Conservation (phyloP, 2,888 invertebrate genomes). For the Polietes domitor region DNA sequence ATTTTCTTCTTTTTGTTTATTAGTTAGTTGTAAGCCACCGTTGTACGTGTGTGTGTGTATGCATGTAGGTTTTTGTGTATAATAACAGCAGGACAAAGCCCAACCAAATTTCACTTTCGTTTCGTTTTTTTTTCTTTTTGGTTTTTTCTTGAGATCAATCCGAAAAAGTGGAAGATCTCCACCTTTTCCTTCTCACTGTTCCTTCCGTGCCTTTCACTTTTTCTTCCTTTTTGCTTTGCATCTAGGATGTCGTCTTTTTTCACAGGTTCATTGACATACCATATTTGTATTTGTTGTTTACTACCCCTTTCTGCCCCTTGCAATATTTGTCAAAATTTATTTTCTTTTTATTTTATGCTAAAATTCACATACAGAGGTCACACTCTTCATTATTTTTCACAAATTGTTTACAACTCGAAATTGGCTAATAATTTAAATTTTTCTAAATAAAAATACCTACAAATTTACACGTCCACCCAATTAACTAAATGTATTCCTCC, state of each 20-base stretch:
- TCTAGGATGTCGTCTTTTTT: constrained; percentile 9
- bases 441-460: constrained; percentile 14
- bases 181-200: constrained; percentile 16
- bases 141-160: neutral
- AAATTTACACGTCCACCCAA: constrained; percentile 14
- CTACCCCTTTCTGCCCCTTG: constrained; percentile 5
- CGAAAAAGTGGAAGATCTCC: constrained; percentile 19
- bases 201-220: constrained; percentile 22
- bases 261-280: constrained; percentile 26
- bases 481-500: constrained; percentile 9
- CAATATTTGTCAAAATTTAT: neutral
- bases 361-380: neutral
- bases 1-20: neutral
- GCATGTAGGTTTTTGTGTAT: neutral
- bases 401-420: neutral
- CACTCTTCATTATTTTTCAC: neutral
- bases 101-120: constrained; percentile 5
- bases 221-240: constrained; percentile 9
- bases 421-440: neutral
- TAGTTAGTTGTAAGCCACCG: neutral
- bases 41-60: neutral
- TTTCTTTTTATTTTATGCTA: neutral
- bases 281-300: neutral
- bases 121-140: neutral
- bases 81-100: constrained; percentile 13